Percentiles rank a stretch among this genome's conserved stretches.
Conservation (phyloP, 2,888 invertebrate species). For the Trachelus troglodyta region DNA sequence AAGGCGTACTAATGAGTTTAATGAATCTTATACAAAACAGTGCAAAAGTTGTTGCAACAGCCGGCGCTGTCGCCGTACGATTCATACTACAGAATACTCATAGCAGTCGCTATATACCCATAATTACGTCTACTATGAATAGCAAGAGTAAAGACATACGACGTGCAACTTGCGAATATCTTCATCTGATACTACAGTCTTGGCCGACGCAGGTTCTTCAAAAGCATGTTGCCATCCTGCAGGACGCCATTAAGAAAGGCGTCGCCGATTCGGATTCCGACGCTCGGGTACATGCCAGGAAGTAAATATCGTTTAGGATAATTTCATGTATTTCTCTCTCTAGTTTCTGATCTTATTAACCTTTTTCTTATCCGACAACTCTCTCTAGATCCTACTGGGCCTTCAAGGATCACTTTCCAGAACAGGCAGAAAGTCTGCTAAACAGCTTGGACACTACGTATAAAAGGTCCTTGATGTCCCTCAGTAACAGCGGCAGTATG, state of each 20-base stretch:
- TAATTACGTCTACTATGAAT: constrained; percentile 79
- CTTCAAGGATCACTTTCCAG: constrained; percentile 90
- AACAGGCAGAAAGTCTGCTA: constrained; percentile 87
- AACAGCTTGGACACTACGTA: constrained; percentile 84
- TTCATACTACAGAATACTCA: constrained; percentile 90
- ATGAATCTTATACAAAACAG: constrained; percentile 94
- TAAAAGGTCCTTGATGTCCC: constrained; percentile 75
- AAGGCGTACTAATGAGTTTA: constrained; percentile 83
- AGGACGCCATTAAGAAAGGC: constrained; percentile 87
- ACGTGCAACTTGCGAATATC: constrained; percentile 80
- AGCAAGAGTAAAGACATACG: constrained; percentile 95
- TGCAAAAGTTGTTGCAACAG: constrained; percentile 93
- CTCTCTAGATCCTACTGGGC: constrained; percentile 85
- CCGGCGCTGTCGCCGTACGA: constrained; percentile 86
- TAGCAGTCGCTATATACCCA: constrained; percentile 82
- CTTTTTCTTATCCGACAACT: constrained; percentile 2
- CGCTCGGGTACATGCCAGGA: constrained; percentile 84
- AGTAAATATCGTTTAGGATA: constrained; percentile 68
- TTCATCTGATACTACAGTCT: constrained; percentile 83
- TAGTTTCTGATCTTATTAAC: background rate
- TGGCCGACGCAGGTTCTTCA: constrained; percentile 91
- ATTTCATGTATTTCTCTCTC: background rate
- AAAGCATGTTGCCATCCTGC: constrained; percentile 79
- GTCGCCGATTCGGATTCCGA: constrained; percentile 94
- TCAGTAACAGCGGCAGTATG: constrained; percentile 70